Percentiles rank a stretch among this genome's conserved stretches.
Conservation (phyloP, 2,888 invertebrate species). For the Lasioglossum malachurum region DNA sequence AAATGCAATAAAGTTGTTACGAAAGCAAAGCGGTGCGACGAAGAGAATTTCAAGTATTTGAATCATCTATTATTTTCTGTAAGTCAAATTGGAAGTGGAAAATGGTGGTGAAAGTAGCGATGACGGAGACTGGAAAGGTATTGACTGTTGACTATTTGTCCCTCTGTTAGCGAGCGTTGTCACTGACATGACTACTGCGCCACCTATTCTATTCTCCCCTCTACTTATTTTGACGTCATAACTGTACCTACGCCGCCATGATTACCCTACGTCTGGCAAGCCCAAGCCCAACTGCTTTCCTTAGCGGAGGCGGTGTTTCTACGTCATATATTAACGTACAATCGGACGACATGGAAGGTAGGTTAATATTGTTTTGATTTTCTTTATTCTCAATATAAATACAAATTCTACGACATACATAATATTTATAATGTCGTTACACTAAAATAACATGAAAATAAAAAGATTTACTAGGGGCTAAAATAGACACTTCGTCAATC, state of each 20-base stretch:
- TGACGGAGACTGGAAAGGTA: too few relatives aligned
- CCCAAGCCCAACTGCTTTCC: conserved; percentile 73
- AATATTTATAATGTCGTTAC: not conserved
- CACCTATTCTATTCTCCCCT: too few relatives aligned
- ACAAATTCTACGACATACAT: conserved; percentile 10
- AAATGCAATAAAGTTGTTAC: too few relatives aligned
- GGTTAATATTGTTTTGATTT: conserved; percentile 44
- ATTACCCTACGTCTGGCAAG: conserved; percentile 31
- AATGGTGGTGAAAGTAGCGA: too few relatives aligned
- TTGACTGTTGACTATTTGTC: too few relatives aligned
- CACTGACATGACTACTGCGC: too few relatives aligned
- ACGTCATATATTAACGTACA: conserved; percentile 82
- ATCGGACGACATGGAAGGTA: conserved; percentile 83
- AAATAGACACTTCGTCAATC: not conserved
- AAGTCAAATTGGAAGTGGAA: too few relatives aligned
- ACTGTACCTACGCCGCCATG: not conserved
- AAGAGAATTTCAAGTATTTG: too few relatives aligned
- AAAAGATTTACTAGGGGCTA: not conserved
- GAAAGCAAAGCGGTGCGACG: too few relatives aligned
- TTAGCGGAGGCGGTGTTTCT: conserved; percentile 77
- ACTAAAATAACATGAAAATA: not conserved
- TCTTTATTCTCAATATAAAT: not conserved
- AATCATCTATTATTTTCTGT: too few relatives aligned
- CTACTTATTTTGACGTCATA: not conserved
- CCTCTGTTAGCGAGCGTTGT: too few relatives aligned